Percentiles rank a stretch among this genome's conserved stretches.
Conservation (phyloP, 2,888 invertebrate genomes). For the Drosophila sordidapex region DNA sequence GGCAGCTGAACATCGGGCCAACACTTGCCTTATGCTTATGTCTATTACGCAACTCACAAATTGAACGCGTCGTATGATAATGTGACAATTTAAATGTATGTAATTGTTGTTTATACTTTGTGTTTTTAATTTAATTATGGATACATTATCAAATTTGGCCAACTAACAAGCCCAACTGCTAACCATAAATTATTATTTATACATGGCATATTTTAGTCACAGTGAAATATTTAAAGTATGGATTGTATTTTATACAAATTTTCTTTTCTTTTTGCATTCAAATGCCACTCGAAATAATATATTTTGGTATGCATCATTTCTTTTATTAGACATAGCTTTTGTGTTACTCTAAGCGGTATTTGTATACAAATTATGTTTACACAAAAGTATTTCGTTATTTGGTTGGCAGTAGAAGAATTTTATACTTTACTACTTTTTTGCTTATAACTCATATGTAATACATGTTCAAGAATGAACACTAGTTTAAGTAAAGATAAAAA, state of each 20-base stretch:
- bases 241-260: background rate
- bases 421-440: background rate
- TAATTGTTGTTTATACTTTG: background rate
- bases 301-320: background rate
- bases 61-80: constrained; percentile 7
- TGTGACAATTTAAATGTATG: constrained; percentile 25
- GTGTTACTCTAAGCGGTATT: constrained; percentile 1
- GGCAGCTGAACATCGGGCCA: constrained; percentile 17
- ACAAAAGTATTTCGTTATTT: background rate
- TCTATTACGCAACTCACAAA: constrained; percentile 29
- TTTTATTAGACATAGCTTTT: background rate
- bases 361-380: background rate
- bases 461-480: too few species aligned
- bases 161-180: background rate
- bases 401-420: background rate
- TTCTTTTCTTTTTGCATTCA: background rate
- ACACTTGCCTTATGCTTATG: constrained; percentile 16
- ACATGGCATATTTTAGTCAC: background rate
- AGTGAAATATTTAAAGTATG: background rate
- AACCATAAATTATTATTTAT: background rate
- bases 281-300: background rate
- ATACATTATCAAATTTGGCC: background rate
- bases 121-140: background rate
- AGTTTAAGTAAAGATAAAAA: too few species aligned
- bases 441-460: too few species aligned